These are phyloP conservation scores for Corythornis vintsioides DNA, from an alignment of 2,113 vertebrate species.

Conservation along the genomic window DNA sequence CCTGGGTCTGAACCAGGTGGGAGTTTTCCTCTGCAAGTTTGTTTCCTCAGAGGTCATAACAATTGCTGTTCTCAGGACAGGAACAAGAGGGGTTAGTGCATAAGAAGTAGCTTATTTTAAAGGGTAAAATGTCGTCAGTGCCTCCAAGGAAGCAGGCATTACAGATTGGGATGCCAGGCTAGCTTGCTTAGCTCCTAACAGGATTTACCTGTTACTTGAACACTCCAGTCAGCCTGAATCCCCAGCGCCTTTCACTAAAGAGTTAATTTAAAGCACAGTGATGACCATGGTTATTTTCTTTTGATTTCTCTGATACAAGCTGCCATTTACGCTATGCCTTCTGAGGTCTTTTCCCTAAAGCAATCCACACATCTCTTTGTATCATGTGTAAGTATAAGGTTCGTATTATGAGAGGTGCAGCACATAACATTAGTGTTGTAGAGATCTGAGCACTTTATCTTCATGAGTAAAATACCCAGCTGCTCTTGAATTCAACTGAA, in stretches of 20 bases:
- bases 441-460: constrained; percentile 65
- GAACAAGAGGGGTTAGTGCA: not conserved
- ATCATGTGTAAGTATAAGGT: not conserved
- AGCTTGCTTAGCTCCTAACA: not conserved
- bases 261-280: constrained; percentile 22
- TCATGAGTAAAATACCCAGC: constrained; percentile 69
- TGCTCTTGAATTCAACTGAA: constrained; percentile 71
- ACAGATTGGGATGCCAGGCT: not conserved
- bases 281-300: constrained; percentile 9
- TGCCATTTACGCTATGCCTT: not conserved
- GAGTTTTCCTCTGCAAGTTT: not conserved
- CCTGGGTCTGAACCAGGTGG: not conserved
- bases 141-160: not conserved
- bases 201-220: constrained; percentile 18
- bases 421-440: constrained; percentile 8
- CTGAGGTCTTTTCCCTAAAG: constrained; percentile 2
- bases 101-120: not conserved
- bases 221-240: not conserved
- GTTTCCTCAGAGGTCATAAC: not conserved
- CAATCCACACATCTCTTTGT: not conserved
- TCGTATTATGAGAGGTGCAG: constrained; percentile 36
- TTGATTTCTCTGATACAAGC: constrained; percentile 15
- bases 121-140: not conserved
- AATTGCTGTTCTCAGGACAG: not conserved
- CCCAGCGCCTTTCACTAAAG: not conserved